Evolutionary conservation across 1,140 invertebrate genomes (phyloP).

Genomic region (Neuroterus valhalla): DNA sequence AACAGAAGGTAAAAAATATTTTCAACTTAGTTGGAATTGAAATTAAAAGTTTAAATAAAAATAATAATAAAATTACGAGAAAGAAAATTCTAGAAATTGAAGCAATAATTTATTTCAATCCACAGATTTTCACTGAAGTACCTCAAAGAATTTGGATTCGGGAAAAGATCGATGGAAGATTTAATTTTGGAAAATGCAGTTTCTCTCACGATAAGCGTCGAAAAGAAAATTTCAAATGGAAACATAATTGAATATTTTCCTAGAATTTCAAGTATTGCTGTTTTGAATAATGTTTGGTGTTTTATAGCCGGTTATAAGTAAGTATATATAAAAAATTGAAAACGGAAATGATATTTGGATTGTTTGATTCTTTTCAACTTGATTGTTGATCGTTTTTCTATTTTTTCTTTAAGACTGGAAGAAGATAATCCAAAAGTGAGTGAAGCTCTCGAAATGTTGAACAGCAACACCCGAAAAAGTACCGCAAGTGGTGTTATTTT

Average conservation of each 20-base stretch:
- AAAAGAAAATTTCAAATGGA: constrained; percentile 47
- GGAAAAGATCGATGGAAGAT: constrained; percentile 74
- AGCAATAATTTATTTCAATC: constrained; percentile 31
- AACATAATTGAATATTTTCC: constrained; percentile 59
- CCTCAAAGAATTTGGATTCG: constrained; percentile 77
- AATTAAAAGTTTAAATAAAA: not conserved
- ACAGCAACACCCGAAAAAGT: constrained; percentile 49
- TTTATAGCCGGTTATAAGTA: constrained; percentile 69
- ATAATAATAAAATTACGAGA: too few species aligned
- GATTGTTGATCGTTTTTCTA: not conserved
- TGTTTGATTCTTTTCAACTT: too few species aligned
- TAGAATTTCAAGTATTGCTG: constrained; percentile 63
- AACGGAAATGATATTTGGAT: not conserved
- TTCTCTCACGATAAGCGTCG: constrained; percentile 57
- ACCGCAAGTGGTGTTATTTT: constrained; percentile 77
- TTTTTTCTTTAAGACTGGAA: constrained; percentile 42
- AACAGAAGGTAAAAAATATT: constrained; percentile 65
- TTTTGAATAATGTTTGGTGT: constrained; percentile 73
- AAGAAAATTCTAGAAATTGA: too few species aligned
- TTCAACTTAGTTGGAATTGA: not conserved
- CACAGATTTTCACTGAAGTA: constrained; percentile 75
- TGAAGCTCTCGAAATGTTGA: constrained; percentile 58
- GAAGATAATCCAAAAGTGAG: constrained; percentile 56
- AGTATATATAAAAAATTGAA: constrained; percentile 4
- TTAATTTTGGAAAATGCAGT: constrained; percentile 71